These are phyloP conservation scores for Ibidorhyncha struthersii DNA, from an alignment of 2,113 vertebrate species.

Conservation along the genomic window DNA sequence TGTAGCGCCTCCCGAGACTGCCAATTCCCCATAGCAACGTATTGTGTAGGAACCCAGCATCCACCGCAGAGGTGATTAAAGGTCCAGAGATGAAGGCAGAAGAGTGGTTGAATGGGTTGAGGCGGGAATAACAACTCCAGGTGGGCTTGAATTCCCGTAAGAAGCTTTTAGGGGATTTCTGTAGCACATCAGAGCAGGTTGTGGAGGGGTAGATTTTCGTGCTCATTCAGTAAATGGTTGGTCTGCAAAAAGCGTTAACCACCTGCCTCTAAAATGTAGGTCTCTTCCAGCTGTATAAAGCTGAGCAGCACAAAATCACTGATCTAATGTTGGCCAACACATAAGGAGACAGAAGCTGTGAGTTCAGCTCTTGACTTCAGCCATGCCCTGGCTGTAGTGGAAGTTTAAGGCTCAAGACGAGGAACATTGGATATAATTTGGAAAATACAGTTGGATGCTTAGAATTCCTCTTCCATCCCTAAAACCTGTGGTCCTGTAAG, in stretches of 20 bases:
- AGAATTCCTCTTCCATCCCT: not conserved
- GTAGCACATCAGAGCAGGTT: not conserved
- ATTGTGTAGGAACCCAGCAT: not conserved
- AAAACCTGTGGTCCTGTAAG: not conserved
- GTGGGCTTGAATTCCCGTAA: not conserved
- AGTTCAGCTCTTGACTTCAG: not conserved
- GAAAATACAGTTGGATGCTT: not conserved
- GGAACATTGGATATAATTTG: rapidly evolving
- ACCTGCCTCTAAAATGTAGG: not conserved
- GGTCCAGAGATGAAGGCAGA: not conserved
- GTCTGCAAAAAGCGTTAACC: not conserved
- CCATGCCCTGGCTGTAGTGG: not conserved
- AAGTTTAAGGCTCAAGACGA: not conserved
- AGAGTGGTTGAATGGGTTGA: not conserved
- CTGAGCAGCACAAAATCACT: not conserved
- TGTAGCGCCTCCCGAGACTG: not conserved
- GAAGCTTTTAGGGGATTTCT: not conserved
- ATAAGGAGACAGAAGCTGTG: not conserved
- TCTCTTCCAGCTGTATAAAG: not conserved
- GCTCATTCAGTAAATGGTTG: not conserved
- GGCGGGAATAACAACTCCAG: not conserved
- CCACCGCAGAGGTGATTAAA: not conserved
- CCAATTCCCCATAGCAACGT: not conserved
- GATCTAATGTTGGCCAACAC: not conserved
- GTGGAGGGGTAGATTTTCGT: not conserved